Percentiles rank a stretch among this genome's conserved stretches.
phyloP scores from a whole-genome alignment of 1,140 invertebrate species.

The Ctenoplectra terminalis region DNA sequence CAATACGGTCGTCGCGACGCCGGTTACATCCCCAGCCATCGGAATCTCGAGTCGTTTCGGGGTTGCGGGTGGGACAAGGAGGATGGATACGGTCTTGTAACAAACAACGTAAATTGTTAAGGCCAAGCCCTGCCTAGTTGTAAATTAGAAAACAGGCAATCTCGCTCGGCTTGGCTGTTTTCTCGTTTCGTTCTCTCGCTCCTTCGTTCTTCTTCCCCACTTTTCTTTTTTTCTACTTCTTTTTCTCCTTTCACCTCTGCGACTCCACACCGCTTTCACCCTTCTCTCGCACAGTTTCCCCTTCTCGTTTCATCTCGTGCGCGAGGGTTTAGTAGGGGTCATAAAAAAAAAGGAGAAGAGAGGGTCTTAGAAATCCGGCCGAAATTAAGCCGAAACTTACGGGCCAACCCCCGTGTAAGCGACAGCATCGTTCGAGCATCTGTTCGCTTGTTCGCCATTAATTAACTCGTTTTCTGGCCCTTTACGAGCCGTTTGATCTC shows the following conservation, averaged over 20 bases:
- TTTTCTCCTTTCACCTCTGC: no score
- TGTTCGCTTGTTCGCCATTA: slow-evolving; percentile 39
- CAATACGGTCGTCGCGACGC: slow-evolving; percentile 58
- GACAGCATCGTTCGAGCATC: slow-evolving; percentile 32
- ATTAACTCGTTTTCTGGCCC: slow-evolving; percentile 34
- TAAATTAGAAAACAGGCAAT: slow-evolving; percentile 78
- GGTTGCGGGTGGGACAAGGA: neutral
- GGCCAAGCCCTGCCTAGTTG: slow-evolving; percentile 74
- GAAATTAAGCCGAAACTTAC: slow-evolving; percentile 56
- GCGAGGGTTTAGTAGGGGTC: slow-evolving; percentile 30
- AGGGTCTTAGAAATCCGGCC: slow-evolving; percentile 48
- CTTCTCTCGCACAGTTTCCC: neutral
- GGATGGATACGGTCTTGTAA: slow-evolving; percentile 19
- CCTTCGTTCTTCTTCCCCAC: neutral
- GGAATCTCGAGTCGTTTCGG: slow-evolving; percentile 23
- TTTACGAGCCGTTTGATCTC: slow-evolving; percentile 34
- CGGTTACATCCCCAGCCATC: slow-evolving; percentile 23
- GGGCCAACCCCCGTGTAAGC: slow-evolving; percentile 10
- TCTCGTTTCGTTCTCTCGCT: slow-evolving; percentile 20
- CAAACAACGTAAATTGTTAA: slow-evolving; percentile 76
- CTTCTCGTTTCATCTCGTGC: slow-evolving; percentile 27
- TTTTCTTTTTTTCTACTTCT: neutral
- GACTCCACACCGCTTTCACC: neutral
- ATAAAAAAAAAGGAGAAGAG: slow-evolving; percentile 36
- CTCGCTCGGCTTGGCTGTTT: slow-evolving; percentile 66